A percentile compares a stretch with the other conserved stretches of the same genome.
Evolutionary conservation across 2,113 vertebrate genomes (phyloP).

Genomic region (Mormyrus iriodes): DNA sequence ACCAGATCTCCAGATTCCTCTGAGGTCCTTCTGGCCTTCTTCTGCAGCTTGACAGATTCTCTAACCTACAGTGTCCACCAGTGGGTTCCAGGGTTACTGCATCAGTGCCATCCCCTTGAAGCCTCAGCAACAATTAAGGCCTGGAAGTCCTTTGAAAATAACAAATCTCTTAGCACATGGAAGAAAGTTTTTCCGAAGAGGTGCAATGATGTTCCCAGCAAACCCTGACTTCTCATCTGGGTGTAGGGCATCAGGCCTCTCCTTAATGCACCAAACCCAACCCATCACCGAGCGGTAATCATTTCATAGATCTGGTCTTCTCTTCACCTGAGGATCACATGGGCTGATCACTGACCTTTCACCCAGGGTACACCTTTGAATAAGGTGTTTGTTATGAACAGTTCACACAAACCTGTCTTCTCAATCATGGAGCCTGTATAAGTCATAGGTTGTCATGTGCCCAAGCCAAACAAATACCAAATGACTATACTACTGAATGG

Average conservation of each 20-base stretch:
- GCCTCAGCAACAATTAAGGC: background rate
- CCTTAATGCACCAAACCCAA: background rate
- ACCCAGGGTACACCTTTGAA: background rate
- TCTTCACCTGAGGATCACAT: background rate
- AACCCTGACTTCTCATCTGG: background rate
- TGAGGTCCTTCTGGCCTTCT: background rate
- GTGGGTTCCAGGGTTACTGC: background rate
- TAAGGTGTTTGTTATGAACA: background rate
- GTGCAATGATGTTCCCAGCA: background rate
- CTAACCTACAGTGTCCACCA: background rate
- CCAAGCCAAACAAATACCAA: background rate
- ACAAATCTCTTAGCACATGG: background rate
- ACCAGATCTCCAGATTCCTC: background rate
- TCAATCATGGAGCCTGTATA: background rate
- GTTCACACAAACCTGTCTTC: background rate
- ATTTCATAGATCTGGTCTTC: background rate
- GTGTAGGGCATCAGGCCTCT: background rate
- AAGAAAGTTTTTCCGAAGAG: background rate
- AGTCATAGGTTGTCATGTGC: background rate
- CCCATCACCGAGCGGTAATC: background rate
- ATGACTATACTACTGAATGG: background rate
- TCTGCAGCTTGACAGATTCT: background rate
- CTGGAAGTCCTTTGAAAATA: background rate
- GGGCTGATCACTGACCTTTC: background rate
- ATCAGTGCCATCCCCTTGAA: background rate